phyloP scores from a whole-genome alignment of 2,888 invertebrate genomes.

The Pyrrhopygopsis socrates region DNA sequence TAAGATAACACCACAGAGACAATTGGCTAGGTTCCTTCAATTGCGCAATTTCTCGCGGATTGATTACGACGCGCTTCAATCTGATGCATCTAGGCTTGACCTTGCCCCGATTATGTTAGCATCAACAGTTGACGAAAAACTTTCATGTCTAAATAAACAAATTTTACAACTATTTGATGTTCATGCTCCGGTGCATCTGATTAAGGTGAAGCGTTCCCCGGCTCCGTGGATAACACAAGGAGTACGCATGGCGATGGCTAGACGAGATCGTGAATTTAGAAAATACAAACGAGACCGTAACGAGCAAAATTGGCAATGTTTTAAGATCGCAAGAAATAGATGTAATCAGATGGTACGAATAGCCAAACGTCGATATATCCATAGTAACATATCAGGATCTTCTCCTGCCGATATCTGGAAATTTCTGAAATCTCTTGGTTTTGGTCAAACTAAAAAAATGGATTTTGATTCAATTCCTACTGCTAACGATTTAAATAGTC shows the following conservation, averaged over 20 bases:
- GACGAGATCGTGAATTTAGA: neutral
- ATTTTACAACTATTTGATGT: neutral
- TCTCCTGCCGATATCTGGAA: neutral
- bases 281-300: neutral
- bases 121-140: neutral
- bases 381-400: neutral
- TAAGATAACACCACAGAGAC: neutral
- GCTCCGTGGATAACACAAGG: neutral
- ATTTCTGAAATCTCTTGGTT: neutral
- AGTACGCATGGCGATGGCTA: neutral
- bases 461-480: neutral
- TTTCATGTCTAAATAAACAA: neutral
- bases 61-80: neutral
- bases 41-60: neutral
- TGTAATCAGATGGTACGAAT: constrained; percentile 27
- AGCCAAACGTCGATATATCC: constrained; percentile 22
- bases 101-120: neutral
- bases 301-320: neutral
- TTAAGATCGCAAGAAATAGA: constrained; percentile 12
- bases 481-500: neutral
- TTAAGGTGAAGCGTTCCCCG: neutral
- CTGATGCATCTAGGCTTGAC: neutral
- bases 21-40: neutral
- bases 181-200: neutral
- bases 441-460: neutral